Conservation (phyloP, 2,888 invertebrate species). For the Metalampra italica region DNA sequence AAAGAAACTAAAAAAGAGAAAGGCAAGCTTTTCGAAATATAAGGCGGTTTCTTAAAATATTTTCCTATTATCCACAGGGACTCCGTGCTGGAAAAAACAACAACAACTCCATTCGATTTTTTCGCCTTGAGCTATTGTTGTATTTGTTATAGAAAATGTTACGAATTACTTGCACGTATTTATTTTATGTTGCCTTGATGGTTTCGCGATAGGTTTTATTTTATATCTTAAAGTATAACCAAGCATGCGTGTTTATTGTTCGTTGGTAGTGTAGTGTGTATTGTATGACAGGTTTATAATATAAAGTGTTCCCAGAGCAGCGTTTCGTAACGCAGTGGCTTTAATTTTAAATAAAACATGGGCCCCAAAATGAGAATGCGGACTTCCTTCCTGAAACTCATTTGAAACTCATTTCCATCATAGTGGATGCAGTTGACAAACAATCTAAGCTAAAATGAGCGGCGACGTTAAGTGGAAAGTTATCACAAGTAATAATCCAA, state of each 20-base stretch:
- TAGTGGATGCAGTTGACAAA: slow-evolving; percentile 18
- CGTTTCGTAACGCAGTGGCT: slow-evolving; percentile 1
- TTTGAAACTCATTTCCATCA: slow-evolving; percentile 22
- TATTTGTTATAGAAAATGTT: slow-evolving; percentile 15
- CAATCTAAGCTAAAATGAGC: slow-evolving; percentile 15
- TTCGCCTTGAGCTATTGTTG: slow-evolving; percentile 13
- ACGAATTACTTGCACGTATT: slow-evolving; percentile 22
- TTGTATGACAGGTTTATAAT: slow-evolving; percentile 4
- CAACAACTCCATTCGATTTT: slow-evolving; percentile 10
- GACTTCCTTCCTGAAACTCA: slow-evolving; percentile 15
- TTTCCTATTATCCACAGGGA: slow-evolving; percentile 5
- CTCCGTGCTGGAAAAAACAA: slow-evolving; percentile 18
- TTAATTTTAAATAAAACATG: slow-evolving; percentile 8
- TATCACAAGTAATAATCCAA: slow-evolving; percentile 7
- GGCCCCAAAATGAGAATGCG: slow-evolving; percentile 7
- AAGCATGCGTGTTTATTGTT: slow-evolving; percentile 3
- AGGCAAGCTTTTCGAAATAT: neutral
- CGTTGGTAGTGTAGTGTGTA: neutral
- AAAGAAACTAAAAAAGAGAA: neutral
- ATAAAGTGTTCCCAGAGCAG: neutral
- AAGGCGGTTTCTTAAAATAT: neutral
- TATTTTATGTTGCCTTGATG: slow-evolving; percentile 22
- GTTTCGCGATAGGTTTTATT: slow-evolving; percentile 22
- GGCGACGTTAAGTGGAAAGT: slow-evolving; percentile 5
- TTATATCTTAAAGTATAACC: slow-evolving; percentile 7